phyloP scores from a whole-genome alignment of 2,797 vertebrate genomes.

The Gallinago nigripennis region DNA sequence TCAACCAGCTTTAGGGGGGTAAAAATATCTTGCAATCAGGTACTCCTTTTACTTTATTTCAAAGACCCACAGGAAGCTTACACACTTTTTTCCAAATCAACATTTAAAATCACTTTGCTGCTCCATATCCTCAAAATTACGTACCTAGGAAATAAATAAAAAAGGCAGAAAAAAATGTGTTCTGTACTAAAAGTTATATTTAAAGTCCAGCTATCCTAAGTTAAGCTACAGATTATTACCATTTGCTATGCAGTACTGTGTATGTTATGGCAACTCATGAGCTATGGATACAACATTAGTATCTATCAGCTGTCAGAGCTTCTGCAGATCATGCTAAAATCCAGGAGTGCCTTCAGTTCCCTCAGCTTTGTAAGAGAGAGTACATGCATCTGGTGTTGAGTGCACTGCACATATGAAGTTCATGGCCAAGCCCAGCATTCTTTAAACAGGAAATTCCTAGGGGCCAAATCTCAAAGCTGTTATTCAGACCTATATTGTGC shows the following conservation, averaged over 20 bases:
- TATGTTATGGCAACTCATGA: neutral
- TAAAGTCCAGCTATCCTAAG: neutral
- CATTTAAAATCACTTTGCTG: neutral
- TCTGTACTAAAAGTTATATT: neutral
- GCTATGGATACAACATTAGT: neutral
- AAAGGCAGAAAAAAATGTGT: neutral
- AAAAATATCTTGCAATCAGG: neutral
- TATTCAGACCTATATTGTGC: neutral
- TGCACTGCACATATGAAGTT: neutral
- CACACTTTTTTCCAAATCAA: neutral
- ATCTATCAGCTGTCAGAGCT: neutral
- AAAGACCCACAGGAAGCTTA: neutral
- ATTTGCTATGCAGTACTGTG: neutral
- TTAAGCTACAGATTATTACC: neutral
- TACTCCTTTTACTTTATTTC: neutral
- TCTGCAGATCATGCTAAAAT: slow-evolving; percentile 6
- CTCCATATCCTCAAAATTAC: neutral
- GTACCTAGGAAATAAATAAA: neutral
- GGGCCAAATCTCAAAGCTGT: slow-evolving; percentile 39
- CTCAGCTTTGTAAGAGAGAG: neutral
- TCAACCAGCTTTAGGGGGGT: neutral
- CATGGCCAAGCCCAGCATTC: slow-evolving; percentile 40
- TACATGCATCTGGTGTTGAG: neutral
- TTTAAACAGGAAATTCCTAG: slow-evolving; percentile 61
- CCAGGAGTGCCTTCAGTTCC: neutral